These are phyloP conservation scores for Lemur catta DNA, from an alignment of 2,797 vertebrate species.

Conservation along the genomic window DNA sequence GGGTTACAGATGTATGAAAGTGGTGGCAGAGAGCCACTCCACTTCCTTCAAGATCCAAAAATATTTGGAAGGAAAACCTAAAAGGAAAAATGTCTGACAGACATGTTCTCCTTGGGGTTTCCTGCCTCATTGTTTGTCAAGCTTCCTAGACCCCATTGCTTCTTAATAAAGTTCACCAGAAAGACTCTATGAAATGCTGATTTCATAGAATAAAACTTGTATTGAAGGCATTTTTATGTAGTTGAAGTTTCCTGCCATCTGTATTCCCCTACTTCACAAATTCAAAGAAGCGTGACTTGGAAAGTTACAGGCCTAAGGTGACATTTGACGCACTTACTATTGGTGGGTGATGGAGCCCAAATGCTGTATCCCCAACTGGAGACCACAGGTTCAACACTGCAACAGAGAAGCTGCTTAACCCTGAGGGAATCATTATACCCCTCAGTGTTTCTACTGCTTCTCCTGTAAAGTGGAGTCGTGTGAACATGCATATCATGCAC, in stretches of 20 bases:
- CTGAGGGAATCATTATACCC: not conserved
- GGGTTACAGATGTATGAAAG: conserved; percentile 69
- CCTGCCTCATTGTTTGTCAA: conserved; percentile 58
- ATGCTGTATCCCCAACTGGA: not conserved
- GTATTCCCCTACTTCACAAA: conserved; percentile 41
- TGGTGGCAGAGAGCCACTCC: conserved; percentile 62
- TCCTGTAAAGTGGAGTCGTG: not conserved
- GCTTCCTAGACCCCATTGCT: conserved; percentile 42
- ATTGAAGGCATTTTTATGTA: conserved; percentile 52
- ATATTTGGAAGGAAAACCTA: conserved; percentile 61
- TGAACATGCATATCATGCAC: not conserved
- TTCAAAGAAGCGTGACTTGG: conserved; percentile 24
- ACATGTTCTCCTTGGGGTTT: conserved; percentile 70
- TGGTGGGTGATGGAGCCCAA: not conserved
- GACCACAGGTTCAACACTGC: not conserved
- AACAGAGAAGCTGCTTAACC: not conserved
- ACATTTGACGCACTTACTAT: not conserved
- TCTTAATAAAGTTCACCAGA: conserved; percentile 58
- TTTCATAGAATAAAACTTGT: conserved; percentile 43
- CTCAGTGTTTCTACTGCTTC: not conserved
- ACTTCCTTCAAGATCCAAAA: conserved; percentile 62
- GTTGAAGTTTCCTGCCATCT: conserved; percentile 50
- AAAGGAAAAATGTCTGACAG: conserved; percentile 65
- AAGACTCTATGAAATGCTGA: conserved; percentile 62
- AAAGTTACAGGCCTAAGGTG: not conserved